Percentiles rank a stretch among this genome's conserved stretches.
phyloP scores from a whole-genome alignment of 1,140 invertebrate genomes.

The Coelopa frigida region DNA sequence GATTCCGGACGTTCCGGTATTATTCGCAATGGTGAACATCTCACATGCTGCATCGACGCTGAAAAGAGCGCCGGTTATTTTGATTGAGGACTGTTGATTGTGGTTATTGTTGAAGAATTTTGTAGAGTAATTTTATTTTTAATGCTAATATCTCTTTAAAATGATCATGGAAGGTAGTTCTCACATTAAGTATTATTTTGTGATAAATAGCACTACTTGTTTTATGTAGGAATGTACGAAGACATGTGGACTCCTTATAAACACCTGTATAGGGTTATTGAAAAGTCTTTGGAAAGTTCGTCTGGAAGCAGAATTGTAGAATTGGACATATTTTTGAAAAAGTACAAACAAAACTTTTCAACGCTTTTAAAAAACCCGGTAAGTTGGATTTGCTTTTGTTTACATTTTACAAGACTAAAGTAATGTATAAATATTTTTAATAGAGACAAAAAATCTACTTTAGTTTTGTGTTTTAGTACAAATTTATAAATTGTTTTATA shows the following conservation, averaged over 20 bases:
- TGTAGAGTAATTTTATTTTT: too few species aligned
- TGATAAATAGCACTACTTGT: too few species aligned
- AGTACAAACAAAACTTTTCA: slow-evolving; percentile 84
- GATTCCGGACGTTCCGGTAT: too few species aligned
- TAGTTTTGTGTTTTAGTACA: neutral
- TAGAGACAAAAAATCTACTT: slow-evolving; percentile 4
- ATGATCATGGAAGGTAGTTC: too few species aligned
- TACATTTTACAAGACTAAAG: slow-evolving; percentile 3
- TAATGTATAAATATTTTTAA: slow-evolving; percentile 1
- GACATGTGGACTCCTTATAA: slow-evolving; percentile 86
- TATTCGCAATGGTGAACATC: too few species aligned
- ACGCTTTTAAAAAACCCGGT: slow-evolving; percentile 81
- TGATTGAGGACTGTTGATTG: too few species aligned
- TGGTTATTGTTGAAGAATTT: too few species aligned
- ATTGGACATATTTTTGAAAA: slow-evolving; percentile 69
- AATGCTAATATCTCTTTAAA: too few species aligned
- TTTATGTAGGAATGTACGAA: slow-evolving; percentile 47
- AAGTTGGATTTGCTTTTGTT: slow-evolving; percentile 47
- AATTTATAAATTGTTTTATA: neutral
- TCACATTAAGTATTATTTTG: too few species aligned
- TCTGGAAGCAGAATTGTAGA: slow-evolving; percentile 61
- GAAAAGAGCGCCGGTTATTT: too few species aligned
- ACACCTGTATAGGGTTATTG: slow-evolving; percentile 66
- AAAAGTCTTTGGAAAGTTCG: slow-evolving; percentile 60
- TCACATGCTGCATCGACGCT: too few species aligned